Evolutionary conservation across 35 echinoderm and acorn worm genomes (phyloP).

Genomic region (Holothuria glaberrima): DNA sequence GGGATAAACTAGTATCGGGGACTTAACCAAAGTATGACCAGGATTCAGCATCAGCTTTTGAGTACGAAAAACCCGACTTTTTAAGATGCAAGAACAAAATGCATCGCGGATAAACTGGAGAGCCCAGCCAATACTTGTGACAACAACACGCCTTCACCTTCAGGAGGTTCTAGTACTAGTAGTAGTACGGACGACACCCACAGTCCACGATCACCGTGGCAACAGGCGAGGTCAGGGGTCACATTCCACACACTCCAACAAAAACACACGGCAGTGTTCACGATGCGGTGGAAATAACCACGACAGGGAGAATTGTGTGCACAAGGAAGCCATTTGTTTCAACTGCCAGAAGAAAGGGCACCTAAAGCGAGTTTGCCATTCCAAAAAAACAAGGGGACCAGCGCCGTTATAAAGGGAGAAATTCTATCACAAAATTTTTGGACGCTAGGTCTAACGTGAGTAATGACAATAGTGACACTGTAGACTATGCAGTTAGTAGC

Average conservation of each 20-base stretch:
- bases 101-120: slow-evolving; percentile 3
- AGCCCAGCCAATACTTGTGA: neutral
- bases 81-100: slow-evolving; percentile 26
- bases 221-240: slow-evolving; percentile 1
- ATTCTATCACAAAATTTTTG: slow-evolving; percentile 9
- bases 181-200: neutral
- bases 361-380: slow-evolving; percentile 2
- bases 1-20: slow-evolving; percentile 41
- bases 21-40: slow-evolving; percentile 18
- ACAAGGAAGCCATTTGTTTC: too few relatives aligned
- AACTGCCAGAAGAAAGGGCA: neutral
- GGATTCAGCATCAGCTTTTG: slow-evolving; percentile 27
- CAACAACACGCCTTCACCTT: neutral
- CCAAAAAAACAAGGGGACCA: slow-evolving; percentile 7
- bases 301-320: slow-evolving; percentile 13
- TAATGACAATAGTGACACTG: slow-evolving; percentile 8
- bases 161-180: too few relatives aligned
- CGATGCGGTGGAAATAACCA: neutral
- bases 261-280: neutral
- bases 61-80: slow-evolving; percentile 23
- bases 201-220: neutral
- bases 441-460: slow-evolving; percentile 27
- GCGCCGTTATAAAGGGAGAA: neutral
- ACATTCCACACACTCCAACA: neutral
- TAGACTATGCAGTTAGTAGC: neutral